Base-by-base conservation (phyloP, 2,888 invertebrate genomes). In the Orthonychiurus folsomi region DNA sequence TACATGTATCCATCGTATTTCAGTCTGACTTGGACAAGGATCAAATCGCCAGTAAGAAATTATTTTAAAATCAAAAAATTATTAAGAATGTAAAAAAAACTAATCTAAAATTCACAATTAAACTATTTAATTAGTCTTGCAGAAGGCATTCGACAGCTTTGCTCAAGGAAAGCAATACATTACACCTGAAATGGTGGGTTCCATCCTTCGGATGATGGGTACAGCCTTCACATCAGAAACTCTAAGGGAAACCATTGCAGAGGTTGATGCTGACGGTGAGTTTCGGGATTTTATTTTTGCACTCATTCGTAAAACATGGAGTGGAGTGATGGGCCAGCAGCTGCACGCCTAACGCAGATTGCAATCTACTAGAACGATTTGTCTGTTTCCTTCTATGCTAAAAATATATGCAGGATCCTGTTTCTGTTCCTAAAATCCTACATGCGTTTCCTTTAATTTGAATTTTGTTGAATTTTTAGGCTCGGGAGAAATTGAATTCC, bases 1-100 rank as follows among this genome's bases (percentile, higher is more conserved):
- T n/a, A n/a, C n/a, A n/a, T n/a, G n/a, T n/a, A n/a, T n/a, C n/a
- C n/a, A n/a, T n/a, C n/a, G n/a, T n/a, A 37, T 60, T 60, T 20
- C 54, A 65, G 76, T 88, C 91, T 79, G 91, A 92, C 80, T 85
- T 92, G 76, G 91, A 91, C 66, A 83, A 89, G 80, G 91, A 92
- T 83, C 92, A 92, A 81, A 86, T 90, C 75, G 88, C 88, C 78
- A 88, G 89, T 89, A 82, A 83, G 87, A 37, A 37, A 37, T 9
- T 37, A 5, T 37, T 37, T 15, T 9, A 37, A 37, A 37, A 37
- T 9, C 15, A 9, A 15, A 15, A 37, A 37, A 37, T 37, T 52
- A 37, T 37, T 9, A 52, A 37, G 56, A 9, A 18, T 56, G 18
- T 26, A 56, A 55, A 25, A 27, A n/a, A 52, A 20, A 52, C 15